Base-by-base conservation (phyloP, 1,140 invertebrate species). In the Argopecten irradians region DNA sequence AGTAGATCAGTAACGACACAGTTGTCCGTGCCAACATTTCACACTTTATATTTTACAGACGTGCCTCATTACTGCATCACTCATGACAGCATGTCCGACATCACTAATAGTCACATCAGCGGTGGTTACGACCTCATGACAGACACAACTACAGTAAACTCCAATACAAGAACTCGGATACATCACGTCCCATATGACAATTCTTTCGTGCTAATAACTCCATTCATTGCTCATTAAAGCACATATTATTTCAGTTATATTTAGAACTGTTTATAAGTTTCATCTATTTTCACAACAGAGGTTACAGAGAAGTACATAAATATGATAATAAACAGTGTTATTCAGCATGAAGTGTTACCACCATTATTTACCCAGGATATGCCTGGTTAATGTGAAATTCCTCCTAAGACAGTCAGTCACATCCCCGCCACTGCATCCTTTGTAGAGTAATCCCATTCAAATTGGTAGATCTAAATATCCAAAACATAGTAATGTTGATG, bases 1-100 rank as follows among this genome's bases (percentile, higher is more conserved):
- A 16, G 1, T 46, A 46, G 22, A 71, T 39, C 36, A 39, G 28
- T n/a, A 71, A 71, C 28, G 55, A 71, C 55, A 71, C 19, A 28
- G 28, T 71, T 71, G 55, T 71, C 22, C 28, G 13, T 71, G 55
- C 28, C 55, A 71, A 71, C 55, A 71, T 71, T 71, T 71, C 55
- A 71, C 55, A 71, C 55, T 28, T 71, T 28, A 28, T 71, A n/a
- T 71, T 71, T 71, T 71, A 71, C n/a, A 71, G 55, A 71, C 55
- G 16, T n/a, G 5, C 55, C 55, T 28, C 1, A 71, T 71, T 71
- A 71, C 55, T 28, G 55, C 55, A 71, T 22, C 55, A n/a, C 55
- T 28, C 55, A 71, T 71, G 55, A 71, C 55, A 71, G 55, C 55
- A 1, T 28, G 11, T 71, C 55, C 16, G 55, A 71, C 55, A 71